These are phyloP conservation scores for Sebastes diaconus DNA, from an alignment of 2,797 vertebrate genomes.

Conservation along the genomic window DNA sequence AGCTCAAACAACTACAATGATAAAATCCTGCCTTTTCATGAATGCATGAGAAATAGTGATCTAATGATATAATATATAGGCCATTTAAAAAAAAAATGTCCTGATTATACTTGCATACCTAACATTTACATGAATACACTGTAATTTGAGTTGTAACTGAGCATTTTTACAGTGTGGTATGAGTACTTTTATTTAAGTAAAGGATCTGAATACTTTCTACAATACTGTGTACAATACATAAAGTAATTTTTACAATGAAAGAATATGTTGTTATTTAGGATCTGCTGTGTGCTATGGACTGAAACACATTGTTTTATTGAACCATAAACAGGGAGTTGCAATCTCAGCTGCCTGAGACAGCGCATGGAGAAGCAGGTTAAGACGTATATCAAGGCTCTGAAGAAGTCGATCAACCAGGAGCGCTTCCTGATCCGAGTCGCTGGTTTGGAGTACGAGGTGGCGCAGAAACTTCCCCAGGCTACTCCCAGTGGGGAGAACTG, in stretches of 20 bases:
- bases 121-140: too few relatives aligned
- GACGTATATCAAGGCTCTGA: slow-evolving; percentile 93
- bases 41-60: too few relatives aligned
- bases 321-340: slow-evolving; percentile 86
- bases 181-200: background rate
- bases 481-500: slow-evolving; percentile 79
- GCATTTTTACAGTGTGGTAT: background rate
- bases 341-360: slow-evolving; percentile 92
- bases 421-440: slow-evolving; percentile 95
- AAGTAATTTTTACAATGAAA: background rate
- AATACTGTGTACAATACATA: background rate
- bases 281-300: background rate
- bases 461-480: slow-evolving; percentile 87
- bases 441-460: slow-evolving; percentile 94
- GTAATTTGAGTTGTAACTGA: too few relatives aligned
- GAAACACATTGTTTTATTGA: background rate
- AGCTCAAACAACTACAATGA: too few relatives aligned
- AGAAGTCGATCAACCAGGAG: slow-evolving; percentile 98
- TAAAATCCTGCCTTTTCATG: too few relatives aligned
- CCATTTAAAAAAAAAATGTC: too few relatives aligned
- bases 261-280: too few relatives aligned
- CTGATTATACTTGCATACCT: background rate
- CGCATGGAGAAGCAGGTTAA: slow-evolving; percentile 94
- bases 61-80: background rate
- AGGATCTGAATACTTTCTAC: background rate